Conservation (phyloP, 2,888 invertebrate species). For the Drosophila colorata region DNA sequence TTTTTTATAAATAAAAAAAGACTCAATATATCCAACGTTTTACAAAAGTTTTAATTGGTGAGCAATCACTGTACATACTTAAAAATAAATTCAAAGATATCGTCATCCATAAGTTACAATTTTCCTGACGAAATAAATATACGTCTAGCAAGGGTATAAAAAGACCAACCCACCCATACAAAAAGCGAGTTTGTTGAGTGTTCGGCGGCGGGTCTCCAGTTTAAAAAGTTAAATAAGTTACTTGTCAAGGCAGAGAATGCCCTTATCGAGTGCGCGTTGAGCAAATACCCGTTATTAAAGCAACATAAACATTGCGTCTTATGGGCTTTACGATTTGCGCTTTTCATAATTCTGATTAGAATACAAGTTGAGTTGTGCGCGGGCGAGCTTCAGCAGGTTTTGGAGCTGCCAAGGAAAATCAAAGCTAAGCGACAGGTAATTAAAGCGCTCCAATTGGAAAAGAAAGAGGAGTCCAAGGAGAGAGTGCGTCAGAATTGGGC, state of each 20-base stretch:
- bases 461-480: neutral
- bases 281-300: slow-evolving; percentile 62
- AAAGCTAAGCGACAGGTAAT: slow-evolving; percentile 51
- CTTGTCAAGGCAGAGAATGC: slow-evolving; percentile 65
- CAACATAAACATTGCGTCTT: slow-evolving; percentile 66
- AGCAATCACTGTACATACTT: too few species aligned
- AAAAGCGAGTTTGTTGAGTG: neutral
- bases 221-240: slow-evolving; percentile 18
- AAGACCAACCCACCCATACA: neutral
- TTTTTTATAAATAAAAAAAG: too few species aligned
- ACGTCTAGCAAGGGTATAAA: neutral
- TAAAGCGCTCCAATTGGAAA: slow-evolving; percentile 36
- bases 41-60: too few species aligned
- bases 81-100: too few species aligned
- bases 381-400: slow-evolving; percentile 3
- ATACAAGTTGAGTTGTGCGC: slow-evolving; percentile 16
- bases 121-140: neutral
- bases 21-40: too few species aligned
- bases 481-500: slow-evolving; percentile 18
- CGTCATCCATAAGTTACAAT: too few species aligned
- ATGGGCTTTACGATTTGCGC: slow-evolving; percentile 42
- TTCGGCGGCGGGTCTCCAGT: neutral
- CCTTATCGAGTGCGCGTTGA: slow-evolving; percentile 44
- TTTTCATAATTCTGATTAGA: slow-evolving; percentile 41
- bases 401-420: slow-evolving; percentile 19